Conservation (phyloP, 1,140 invertebrate genomes). For the Euglossa dilemma region DNA sequence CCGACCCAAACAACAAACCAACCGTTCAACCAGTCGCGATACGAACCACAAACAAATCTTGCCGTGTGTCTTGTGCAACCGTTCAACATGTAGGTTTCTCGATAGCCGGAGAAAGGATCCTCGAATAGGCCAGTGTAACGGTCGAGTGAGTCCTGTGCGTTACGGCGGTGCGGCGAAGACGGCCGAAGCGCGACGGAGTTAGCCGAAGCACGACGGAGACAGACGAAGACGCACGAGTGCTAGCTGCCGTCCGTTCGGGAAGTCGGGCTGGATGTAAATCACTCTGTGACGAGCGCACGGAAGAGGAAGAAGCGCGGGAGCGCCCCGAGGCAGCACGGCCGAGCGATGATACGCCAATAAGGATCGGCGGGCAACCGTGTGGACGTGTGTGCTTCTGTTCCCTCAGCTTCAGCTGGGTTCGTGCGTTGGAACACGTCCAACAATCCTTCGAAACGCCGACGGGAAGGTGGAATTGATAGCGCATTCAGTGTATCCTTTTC, state of each 20-base stretch:
- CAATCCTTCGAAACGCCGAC: conserved; percentile 64
- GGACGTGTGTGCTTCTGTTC: conserved; percentile 30
- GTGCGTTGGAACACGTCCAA: conserved; percentile 73
- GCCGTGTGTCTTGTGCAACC: not conserved
- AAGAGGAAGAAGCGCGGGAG: conserved; percentile 4
- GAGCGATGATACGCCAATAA: conserved; percentile 20
- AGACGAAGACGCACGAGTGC: not conserved
- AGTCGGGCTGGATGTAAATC: conserved; percentile 28
- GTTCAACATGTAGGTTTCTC: conserved; percentile 29
- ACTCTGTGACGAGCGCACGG: conserved; percentile 9
- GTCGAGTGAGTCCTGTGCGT: too few relatives aligned
- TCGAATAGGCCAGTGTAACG: too few relatives aligned
- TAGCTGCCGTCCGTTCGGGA: conserved; percentile 5
- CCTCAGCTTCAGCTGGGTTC: conserved; percentile 47
- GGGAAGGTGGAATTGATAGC: conserved; percentile 67
- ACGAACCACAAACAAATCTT: conserved; percentile 49
- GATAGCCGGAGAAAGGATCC: not conserved
- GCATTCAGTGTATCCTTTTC: conserved; percentile 35
- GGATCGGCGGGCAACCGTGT: conserved; percentile 28
- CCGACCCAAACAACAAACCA: not conserved
- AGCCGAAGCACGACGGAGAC: not conserved
- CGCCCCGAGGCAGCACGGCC: not conserved
- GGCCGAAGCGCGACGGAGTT: too few relatives aligned
- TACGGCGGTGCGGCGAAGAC: too few relatives aligned
- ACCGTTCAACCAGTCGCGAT: not conserved